Base-by-base conservation (phyloP, 2,888 invertebrate species). In the Mythimna ferrago region DNA sequence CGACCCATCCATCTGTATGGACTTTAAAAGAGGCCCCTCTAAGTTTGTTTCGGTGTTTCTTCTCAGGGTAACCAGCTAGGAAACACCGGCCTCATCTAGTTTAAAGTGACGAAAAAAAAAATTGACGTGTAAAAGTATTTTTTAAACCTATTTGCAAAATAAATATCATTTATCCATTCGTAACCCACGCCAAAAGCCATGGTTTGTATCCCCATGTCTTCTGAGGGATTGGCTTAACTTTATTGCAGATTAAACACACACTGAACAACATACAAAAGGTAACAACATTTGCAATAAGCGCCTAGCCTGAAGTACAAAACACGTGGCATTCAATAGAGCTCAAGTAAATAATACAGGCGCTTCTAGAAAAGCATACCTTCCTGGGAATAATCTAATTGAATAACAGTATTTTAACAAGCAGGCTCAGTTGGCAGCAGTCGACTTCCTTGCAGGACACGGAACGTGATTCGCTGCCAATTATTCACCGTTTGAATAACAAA, bases 261-360 rank as follows among this genome's bases (percentile, higher is more conserved):
- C 4, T n/a, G n/a, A n/a, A 54, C n/a, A 21, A 54, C 54, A 54
- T 54, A 11, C 11, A 5, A 38, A 9, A 38, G 38, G 7, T 38
- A 38, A 9, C 38, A 38, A 38, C 38, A 32, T 38, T 38, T 9
- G 9, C n/a, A n/a, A 53, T 53, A n/a, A 53, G n/a, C 51, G 51
- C 51, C 51, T 53, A n/a, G n/a, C 7, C 0, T n/a, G 19, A n/a
- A 2, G 7, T 19, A 53, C 0, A n/a, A 41, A 48, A n/a, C 19
- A 48, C 38, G 19, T 2, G 7, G n/a, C 16, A 53, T 10, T 19
- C 11, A 53, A 19, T 11, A 48, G 1, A 60, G 60, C n/a, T 75
- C 5, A 6, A 11, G 38, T 11, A 26, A 73, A 60, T 10, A 35
- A 16, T 35, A 6, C 44, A 73, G 73, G 66, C 66, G 35, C 58